phyloP scores from a whole-genome alignment of 1,140 invertebrate genomes.

The Hylaeus volcanicus region DNA sequence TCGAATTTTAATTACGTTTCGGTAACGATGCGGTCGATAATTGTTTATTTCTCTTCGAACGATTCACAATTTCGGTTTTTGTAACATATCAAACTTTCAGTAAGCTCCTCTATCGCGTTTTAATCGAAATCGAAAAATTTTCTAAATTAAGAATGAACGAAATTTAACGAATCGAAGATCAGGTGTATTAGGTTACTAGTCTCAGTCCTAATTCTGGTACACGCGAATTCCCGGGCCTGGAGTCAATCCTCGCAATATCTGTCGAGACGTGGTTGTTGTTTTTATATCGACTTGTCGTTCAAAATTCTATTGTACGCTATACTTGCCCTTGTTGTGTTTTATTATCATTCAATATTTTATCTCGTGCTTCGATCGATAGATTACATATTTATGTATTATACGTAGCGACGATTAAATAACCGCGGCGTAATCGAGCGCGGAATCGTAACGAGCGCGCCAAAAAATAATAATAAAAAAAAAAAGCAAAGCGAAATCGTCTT shows the following conservation, averaged over 20 bases:
- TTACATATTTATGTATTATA: conserved; percentile 67
- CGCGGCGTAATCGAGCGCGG: background rate
- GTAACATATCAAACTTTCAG: too few species aligned
- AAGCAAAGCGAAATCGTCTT: background rate
- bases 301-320: conserved; percentile 63
- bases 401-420: conserved; percentile 38
- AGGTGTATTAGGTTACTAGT: too few species aligned
- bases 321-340: conserved; percentile 76
- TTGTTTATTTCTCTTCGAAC: too few species aligned
- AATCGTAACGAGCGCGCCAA: background rate
- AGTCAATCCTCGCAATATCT: conserved; percentile 37
- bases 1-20: too few species aligned
- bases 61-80: too few species aligned
- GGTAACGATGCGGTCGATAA: too few species aligned
- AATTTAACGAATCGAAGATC: too few species aligned
- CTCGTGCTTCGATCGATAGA: conserved; percentile 70
- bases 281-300: conserved; percentile 64
- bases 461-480: too few species aligned
- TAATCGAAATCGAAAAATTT: too few species aligned
- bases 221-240: background rate
- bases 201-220: too few species aligned
- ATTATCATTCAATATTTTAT: conserved; percentile 76
- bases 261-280: conserved; percentile 71
- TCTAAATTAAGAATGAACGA: too few species aligned
- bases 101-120: too few species aligned